These are phyloP conservation scores for Eonycteris spelaea DNA, from an alignment of 2,113 vertebrate genomes.

Conservation along the genomic window DNA sequence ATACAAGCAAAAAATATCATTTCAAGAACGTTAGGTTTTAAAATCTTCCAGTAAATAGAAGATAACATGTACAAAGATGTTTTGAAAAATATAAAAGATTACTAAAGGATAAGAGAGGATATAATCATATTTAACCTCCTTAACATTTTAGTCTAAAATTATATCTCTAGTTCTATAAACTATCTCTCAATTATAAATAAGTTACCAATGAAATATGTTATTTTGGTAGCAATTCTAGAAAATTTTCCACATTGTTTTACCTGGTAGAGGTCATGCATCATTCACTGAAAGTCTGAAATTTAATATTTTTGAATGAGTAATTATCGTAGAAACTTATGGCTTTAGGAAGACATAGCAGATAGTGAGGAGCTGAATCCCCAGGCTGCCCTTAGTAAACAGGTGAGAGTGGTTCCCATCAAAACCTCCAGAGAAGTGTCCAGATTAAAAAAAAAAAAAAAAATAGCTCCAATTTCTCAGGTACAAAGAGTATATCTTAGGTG, in stretches of 20 bases:
- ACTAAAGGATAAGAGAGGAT: background rate
- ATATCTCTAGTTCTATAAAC: background rate
- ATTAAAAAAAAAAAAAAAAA: background rate
- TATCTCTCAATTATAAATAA: background rate
- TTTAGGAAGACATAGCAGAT: background rate
- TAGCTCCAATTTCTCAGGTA: background rate
- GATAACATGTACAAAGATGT: background rate
- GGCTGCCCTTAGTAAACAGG: background rate
- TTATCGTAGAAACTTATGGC: background rate
- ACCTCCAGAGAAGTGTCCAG: background rate
- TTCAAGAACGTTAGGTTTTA: background rate
- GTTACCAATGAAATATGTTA: background rate
- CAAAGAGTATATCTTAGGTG: background rate
- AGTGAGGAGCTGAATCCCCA: background rate
- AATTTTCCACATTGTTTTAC: background rate
- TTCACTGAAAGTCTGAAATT: background rate
- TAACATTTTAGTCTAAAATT: background rate
- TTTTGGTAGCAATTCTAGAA: background rate
- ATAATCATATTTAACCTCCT: background rate
- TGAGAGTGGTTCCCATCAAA: background rate
- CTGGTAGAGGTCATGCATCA: background rate
- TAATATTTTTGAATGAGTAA: background rate
- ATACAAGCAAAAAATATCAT: background rate
- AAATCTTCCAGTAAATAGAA: background rate
- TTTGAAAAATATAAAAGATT: background rate